Percentiles rank a stretch among this genome's conserved stretches.
Conservation (phyloP, 1,140 invertebrate species). For the Drosophila orena region DNA sequence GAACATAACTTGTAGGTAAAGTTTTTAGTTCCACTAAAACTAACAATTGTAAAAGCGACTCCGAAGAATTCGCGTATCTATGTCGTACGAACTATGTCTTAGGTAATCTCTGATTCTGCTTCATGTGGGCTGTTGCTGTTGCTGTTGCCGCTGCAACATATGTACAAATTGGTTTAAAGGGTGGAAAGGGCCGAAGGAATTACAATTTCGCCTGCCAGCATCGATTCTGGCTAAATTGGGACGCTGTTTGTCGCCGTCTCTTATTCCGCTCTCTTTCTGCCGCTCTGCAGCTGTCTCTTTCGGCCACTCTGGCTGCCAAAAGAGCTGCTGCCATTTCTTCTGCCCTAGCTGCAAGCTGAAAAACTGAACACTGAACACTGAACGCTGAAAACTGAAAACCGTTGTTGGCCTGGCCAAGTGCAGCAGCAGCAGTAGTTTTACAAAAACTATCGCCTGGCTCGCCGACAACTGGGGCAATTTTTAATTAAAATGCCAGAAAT, state of each 20-base stretch:
- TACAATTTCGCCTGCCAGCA: conserved; percentile 57
- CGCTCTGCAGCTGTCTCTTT: conserved; percentile 16
- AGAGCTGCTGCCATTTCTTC: conserved; percentile 15
- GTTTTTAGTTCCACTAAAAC: neutral
- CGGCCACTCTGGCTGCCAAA: conserved; percentile 38
- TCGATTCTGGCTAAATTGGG: conserved; percentile 61
- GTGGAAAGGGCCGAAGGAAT: conserved; percentile 37
- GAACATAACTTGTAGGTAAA: too few species aligned
- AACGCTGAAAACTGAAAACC: conserved; percentile 8
- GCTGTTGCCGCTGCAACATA: conserved; percentile 9
- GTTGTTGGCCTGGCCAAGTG: conserved; percentile 37
- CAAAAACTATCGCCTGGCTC: conserved; percentile 36
- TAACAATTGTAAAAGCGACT: neutral
- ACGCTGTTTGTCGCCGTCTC: conserved; percentile 25
- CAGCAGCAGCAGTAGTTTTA: conserved; percentile 23
- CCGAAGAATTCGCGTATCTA: neutral
- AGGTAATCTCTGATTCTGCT: neutral
- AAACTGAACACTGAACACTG: conserved; percentile 6
- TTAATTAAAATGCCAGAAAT: conserved; percentile 66
- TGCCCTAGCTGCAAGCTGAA: conserved; percentile 24
- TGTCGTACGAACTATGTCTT: neutral
- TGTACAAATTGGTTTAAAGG: conserved; percentile 1
- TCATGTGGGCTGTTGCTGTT: conserved; percentile 6
- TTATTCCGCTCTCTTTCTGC: conserved; percentile 12
- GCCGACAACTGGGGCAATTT: conserved; percentile 56